phyloP scores from a whole-genome alignment of 2,888 invertebrate genomes.

The Phyllotreta cruciferae region DNA sequence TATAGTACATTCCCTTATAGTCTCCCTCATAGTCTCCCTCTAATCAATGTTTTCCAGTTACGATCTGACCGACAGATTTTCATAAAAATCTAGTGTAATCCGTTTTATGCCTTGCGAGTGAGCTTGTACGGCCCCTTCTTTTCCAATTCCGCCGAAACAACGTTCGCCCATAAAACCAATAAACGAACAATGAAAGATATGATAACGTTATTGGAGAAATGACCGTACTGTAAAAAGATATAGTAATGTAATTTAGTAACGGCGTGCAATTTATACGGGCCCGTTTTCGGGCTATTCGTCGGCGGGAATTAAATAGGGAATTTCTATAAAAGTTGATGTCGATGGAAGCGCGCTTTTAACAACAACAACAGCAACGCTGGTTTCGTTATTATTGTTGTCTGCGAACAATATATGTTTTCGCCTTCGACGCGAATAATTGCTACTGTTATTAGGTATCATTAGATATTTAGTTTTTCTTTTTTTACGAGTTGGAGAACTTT shows the following conservation, averaged over 20 bases:
- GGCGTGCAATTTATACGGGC: constrained; percentile 20
- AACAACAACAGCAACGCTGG: constrained; percentile 21
- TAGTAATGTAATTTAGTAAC: constrained; percentile 12
- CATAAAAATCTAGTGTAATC: no score
- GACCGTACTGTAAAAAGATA: constrained; percentile 25
- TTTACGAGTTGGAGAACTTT: no score
- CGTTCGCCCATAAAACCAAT: background rate
- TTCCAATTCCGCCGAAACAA: background rate
- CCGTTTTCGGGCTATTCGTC: constrained; percentile 34
- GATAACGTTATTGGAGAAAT: background rate
- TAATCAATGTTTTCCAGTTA: no score
- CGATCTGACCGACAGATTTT: no score
- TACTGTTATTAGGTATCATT: constrained; percentile 24
- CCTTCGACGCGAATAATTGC: constrained; percentile 25
- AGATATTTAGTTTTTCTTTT: constrained; percentile 6
- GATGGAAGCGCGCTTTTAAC: no score
- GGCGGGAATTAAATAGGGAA: constrained; percentile 31
- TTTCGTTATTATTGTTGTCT: constrained; percentile 19
- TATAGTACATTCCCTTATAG: no score
- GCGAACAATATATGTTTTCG: constrained; percentile 27
- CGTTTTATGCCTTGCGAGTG: no score
- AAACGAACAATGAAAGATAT: background rate
- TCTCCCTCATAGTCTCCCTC: no score
- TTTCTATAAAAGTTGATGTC: constrained; percentile 33
- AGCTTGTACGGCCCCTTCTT: background rate